phyloP scores from a whole-genome alignment of 2,888 invertebrate genomes.

The Patella pellucida region DNA sequence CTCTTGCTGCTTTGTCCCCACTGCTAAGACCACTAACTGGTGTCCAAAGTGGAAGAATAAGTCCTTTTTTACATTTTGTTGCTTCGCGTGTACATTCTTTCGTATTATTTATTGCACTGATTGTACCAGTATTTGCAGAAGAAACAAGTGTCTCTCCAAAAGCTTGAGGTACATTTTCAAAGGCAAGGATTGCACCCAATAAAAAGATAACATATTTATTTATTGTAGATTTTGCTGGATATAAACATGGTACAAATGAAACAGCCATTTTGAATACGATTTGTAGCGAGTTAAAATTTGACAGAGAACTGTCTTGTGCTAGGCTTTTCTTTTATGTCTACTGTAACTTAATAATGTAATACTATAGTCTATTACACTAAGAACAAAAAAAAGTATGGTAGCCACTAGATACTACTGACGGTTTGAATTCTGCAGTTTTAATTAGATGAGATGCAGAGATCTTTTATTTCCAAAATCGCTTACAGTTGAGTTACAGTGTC shows the following conservation, averaged over 20 bases:
- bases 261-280: not conserved
- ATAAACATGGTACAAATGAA: not conserved
- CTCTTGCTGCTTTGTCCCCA: slow-evolving; percentile 86
- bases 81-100: slow-evolving; percentile 41
- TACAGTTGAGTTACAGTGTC: too few relatives aligned
- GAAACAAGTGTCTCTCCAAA: slow-evolving; percentile 22
- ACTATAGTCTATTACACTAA: too few relatives aligned
- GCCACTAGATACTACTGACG: too few relatives aligned
- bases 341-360: too few relatives aligned
- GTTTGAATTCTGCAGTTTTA: too few relatives aligned
- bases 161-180: slow-evolving; percentile 30
- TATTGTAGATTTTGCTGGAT: not conserved
- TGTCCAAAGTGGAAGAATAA: slow-evolving; percentile 89
- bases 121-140: not conserved
- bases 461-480: too few relatives aligned
- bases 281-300: too few relatives aligned
- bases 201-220: not conserved
- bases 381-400: too few relatives aligned
- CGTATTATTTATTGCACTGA: slow-evolving; percentile 3
- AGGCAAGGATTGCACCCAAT: slow-evolving; percentile 18
- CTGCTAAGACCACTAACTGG: slow-evolving; percentile 77
- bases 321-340: too few relatives aligned
- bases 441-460: too few relatives aligned
- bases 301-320: too few relatives aligned
- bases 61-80: slow-evolving; percentile 82